A percentile compares a stretch with the other conserved stretches of the same genome.
Conservation (phyloP, 2,888 invertebrate genomes). For the Lasioglossum vierecki region DNA sequence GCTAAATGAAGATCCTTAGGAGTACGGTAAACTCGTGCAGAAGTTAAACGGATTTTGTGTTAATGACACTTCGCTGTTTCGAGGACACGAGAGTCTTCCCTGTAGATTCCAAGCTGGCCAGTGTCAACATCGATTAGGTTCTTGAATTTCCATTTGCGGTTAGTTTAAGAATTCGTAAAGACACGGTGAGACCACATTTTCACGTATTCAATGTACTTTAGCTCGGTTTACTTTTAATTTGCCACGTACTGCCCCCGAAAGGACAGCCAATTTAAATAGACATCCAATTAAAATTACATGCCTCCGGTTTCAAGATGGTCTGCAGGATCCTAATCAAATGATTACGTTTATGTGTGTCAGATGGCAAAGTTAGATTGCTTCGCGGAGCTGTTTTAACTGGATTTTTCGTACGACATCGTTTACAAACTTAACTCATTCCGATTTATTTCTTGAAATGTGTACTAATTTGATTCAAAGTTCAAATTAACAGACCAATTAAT, state of each 20-base stretch:
- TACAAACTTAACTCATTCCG: background rate
- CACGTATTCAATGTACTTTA: slow-evolving; percentile 5
- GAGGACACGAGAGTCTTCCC: background rate
- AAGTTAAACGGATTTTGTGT: slow-evolving; percentile 14
- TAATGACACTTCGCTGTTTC: slow-evolving; percentile 18
- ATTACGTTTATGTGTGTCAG: slow-evolving; percentile 4
- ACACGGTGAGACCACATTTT: slow-evolving; percentile 8
- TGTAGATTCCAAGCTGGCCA: background rate
- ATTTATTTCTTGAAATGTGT: background rate
- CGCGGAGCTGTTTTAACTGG: background rate
- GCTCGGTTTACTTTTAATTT: slow-evolving; percentile 16
- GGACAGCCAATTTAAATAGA: slow-evolving; percentile 15
- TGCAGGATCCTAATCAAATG: slow-evolving; percentile 8
- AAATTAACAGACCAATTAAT: background rate
- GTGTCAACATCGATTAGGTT: slow-evolving; percentile 17
- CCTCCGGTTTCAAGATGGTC: background rate
- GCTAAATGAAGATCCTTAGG: slow-evolving; percentile 15
- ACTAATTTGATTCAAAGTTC: background rate
- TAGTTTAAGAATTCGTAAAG: slow-evolving; percentile 18
- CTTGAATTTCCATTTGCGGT: slow-evolving; percentile 14
- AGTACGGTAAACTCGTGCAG: background rate
- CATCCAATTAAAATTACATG: slow-evolving; percentile 17
- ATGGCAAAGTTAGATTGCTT: slow-evolving; percentile 3
- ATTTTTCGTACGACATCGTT: background rate
- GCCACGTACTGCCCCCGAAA: background rate